These are phyloP conservation scores for Aphaenogaster floridana DNA, from an alignment of 1,140 invertebrate genomes.

Conservation along the genomic window DNA sequence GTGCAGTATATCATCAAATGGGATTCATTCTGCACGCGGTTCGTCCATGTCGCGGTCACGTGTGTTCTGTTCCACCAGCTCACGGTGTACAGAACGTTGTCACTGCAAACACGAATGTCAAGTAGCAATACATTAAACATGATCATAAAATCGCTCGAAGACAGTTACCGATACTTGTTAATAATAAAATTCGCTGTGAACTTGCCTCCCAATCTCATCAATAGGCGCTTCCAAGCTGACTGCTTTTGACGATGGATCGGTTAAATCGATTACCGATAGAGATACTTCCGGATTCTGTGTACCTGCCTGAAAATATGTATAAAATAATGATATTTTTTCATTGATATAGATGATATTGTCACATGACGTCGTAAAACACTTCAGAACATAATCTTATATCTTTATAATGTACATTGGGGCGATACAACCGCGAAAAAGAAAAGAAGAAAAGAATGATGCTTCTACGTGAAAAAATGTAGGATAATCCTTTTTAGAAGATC, in stretches of 20 bases:
- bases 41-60: slow-evolving; percentile 92
- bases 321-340: slow-evolving; percentile 5
- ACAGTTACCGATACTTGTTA: neutral
- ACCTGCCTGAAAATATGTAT: slow-evolving; percentile 83
- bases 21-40: slow-evolving; percentile 93
- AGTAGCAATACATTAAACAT: neutral
- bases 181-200: neutral
- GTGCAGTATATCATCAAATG: slow-evolving; percentile 86
- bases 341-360: neutral
- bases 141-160: neutral
- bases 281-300: slow-evolving; percentile 86
- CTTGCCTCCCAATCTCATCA: slow-evolving; percentile 79
- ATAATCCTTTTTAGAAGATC: neutral
- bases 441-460: neutral
- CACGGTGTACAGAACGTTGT: slow-evolving; percentile 90
- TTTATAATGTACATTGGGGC: neutral
- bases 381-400: neutral
- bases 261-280: slow-evolving; percentile 85
- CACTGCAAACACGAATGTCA: slow-evolving; percentile 82
- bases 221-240: slow-evolving; percentile 75
- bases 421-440: neutral
- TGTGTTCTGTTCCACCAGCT: slow-evolving; percentile 91
- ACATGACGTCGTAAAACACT: neutral
- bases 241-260: slow-evolving; percentile 70
- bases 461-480: slow-evolving; percentile 81